These are phyloP conservation scores for Emydura subglobosa DNA, from an alignment of 2,113 vertebrate species.

Conservation along the genomic window DNA sequence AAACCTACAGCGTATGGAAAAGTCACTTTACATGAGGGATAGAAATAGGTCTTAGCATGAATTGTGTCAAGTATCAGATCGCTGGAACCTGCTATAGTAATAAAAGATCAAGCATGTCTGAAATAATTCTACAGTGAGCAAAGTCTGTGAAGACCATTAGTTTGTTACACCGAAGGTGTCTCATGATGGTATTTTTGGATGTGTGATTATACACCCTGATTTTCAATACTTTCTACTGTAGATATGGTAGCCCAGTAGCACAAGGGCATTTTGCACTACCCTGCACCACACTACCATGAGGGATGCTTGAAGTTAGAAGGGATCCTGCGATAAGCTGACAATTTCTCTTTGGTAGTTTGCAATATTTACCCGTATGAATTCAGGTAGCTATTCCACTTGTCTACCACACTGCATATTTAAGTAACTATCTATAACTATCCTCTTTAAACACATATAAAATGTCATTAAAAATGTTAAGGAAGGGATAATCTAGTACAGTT, in stretches of 20 bases:
- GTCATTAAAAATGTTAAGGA: neutral
- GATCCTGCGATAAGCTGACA: neutral
- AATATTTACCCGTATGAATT: neutral
- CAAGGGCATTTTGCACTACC: neutral
- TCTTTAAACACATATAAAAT: neutral
- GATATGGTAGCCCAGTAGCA: neutral
- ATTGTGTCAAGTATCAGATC: slow-evolving; percentile 27
- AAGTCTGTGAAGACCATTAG: neutral
- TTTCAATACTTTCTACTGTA: neutral
- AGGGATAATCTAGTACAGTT: neutral
- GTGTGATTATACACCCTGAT: neutral
- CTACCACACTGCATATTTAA: neutral
- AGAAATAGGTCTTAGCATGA: neutral
- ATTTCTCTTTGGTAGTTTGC: neutral
- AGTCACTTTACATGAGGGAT: slow-evolving; percentile 22
- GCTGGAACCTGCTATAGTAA: neutral
- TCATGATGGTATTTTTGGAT: neutral
- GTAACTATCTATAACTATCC: neutral
- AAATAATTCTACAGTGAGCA: neutral
- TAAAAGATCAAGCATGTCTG: neutral
- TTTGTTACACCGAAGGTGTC: neutral
- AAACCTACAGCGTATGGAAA: slow-evolving; percentile 24
- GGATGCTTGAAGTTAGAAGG: neutral
- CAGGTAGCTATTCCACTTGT: neutral
- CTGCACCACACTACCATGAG: neutral